Evolutionary conservation across 2,888 invertebrate species (phyloP), one percentile per base, ranked within the genome.

Genomic region (Ophion obscuratus): DNA sequence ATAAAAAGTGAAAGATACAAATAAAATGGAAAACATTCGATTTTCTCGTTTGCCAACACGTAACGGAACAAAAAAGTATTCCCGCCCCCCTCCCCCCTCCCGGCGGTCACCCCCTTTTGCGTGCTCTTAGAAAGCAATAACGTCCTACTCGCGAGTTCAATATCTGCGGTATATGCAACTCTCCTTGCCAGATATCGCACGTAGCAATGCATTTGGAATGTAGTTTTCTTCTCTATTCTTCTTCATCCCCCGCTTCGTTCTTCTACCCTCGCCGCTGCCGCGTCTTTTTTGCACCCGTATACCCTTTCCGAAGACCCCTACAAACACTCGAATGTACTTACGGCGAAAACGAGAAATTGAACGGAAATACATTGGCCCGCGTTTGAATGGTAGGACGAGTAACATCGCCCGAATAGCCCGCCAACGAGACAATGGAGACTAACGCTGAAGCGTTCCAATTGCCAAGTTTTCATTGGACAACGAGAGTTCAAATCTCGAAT

Each of bases 141-240:
- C 73, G 73, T 83, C 62, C 40, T 80, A 77, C 83, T 68, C 73
- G 80, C 57, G 67, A 31, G 66, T 73, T 61, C 85, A 70, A 83
- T 86, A 80, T 73, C 73, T 57, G 59, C 70, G 64, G 17, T 76
- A 83, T 61, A 67, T 53, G 73, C 53, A 53, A 53, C 5, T 53
- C 68, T 61, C 67, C 70, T 53, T 67, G 61, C 81, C 57, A 61
- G 84, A 84, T 81, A 70, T 71, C 70, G 71, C 66, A 77, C 77
- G 79, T 40, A 79, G 81, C 86, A 81, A 87, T 81, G 85, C 84
- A 84, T 85, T 82, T 77, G 81, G 75, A 86, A 86, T 86, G 68
- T 83, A 87, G 67, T 86, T 86, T 82, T 81, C 76, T 64, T 88
- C 61, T 74, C 80, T 66, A 44, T 76, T 78, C 36, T 81, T 66